Evolutionary conservation across 2,888 invertebrate species (phyloP), one percentile per base, ranked within the genome.

Genomic region (Hypselothyrea guttata): DNA sequence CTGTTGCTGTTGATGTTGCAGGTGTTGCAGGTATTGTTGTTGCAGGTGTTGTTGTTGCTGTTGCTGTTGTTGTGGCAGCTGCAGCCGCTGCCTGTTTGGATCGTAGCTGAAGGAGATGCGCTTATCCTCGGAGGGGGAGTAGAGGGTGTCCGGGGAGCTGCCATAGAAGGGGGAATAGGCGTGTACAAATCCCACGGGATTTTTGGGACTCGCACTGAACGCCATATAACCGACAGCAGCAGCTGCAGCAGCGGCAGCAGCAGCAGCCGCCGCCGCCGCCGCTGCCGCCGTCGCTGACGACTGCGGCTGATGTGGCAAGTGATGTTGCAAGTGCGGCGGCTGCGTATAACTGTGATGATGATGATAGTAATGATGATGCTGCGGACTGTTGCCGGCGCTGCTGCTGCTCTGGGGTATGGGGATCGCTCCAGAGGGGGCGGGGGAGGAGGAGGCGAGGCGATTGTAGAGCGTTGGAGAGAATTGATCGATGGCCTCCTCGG

Each of bases 101-200:
- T 89, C 88, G 44, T 88, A 89, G 56, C 88, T 89, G 27, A 75
- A 73, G 13, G 87, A 84, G 18, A 77, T 60, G 1, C 22, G 22
- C n/a, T n/a, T n/a, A n/a, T 22, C 22, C 22, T 22, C 22, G 3
- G 31, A 46, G n/a, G 63, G 62, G 4, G 86, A 71, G 1, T 53
- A 40, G 0, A 66, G 47, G 0, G 75, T 70, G 3, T 86, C 86
- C 28, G 88, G 88, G 4, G 88, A 86, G 40, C 86, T 82, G 71
- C 72, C 73, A 58, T 83, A 87, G 57, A 88, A 87, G 0, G 90
- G 88, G n/a, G 88, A 87, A 44, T 86, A 86, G 4, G 82, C 66
- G 64, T 76, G 75, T 7, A 71, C 48, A 16, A 74, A 67, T 1
- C 62, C 71, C 11, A 76, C 67, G 16, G 81, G 22, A 22, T 2